Evolutionary conservation across 2,113 vertebrate species (phyloP), one percentile per base, ranked within the genome.

Genomic region (Hippocampus mohnikei): DNA sequence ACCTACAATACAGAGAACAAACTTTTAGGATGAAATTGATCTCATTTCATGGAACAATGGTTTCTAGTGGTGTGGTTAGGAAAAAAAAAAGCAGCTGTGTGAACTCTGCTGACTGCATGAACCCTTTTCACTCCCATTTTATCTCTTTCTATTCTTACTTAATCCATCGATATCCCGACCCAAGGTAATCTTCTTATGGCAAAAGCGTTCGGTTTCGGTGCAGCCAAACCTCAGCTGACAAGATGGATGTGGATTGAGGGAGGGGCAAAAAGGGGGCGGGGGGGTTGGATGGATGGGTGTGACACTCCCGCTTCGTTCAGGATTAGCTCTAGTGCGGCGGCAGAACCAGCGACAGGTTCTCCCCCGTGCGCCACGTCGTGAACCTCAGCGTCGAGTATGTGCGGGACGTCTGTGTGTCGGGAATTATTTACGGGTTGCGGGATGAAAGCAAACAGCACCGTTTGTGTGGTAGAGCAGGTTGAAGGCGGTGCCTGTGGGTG

Each of bases 181-280:
- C 73, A 81, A 88, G 84, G 83, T 92, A 93, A 93, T 93, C 92
- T 91, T 85, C 89, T 92, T 93, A 93, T 86, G 85, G 87, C 80
- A 82, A 82, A 60, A 88, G 85, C 88, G 76, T 88, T 91, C 85
- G 81, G 88, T 92, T 91, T 90, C 79, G 85, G 88, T 88, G 88
- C 83, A 85, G 87, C 88, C 89, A 79, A 89, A 91, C 87, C 81
- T 83, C 70, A 27, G 74, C 81, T 87, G 89, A 90, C 91, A 91
- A 85, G 83, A 76, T 76, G 77, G 72, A 53, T 53, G 77, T 61
- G 79, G 72, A 61, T 68, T 20, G 80, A 21, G 73, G 21, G 59
- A 8, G 75, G 69, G 81, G 27, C 42, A 12, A 13, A 11, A 3
- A 16, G 70, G 77, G 75, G 64, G 75, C 73, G 82, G 78, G 59